Base-by-base conservation (phyloP, 2,113 vertebrate species). In the Lasiurus borealis region DNA sequence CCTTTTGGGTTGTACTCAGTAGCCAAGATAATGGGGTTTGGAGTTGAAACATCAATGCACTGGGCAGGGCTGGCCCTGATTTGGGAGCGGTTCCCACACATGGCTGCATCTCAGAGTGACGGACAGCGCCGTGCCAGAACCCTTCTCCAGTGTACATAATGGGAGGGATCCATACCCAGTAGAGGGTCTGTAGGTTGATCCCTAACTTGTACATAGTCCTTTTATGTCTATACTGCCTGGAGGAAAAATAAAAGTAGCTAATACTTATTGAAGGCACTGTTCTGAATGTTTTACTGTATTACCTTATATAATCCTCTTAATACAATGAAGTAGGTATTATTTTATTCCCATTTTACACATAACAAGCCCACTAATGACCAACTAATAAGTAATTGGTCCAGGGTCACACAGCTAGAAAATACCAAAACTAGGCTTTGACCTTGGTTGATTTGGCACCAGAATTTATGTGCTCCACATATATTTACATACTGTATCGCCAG, bases 211-310 rank as follows among this genome's bases (percentile, higher is more conserved):
- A 10, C 16, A 82, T 36, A 13, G 0, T 36, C 68, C 40, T 72
- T 75, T 59, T 73, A 3, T 57, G 34, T 72, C 34, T 72, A 0
- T 77, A 31, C 46, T 89, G 48, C 52, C 78, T 73, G 1, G 40
- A 91, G 50, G 21, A 87, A 92, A 86, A 72, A 77, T 18, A 40
- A 90, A 96, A 69, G 68, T 68, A 93, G 15, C 73, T 72, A 75
- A 92, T 88, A 84, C 29, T 86, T 52, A 52, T 3, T 78, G 52
- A 94, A 87, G 34, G 15, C 44, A 80, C 71, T 76, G 29, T 76
- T 71, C 72, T 91, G 82, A 96, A 85, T 93, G 36, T 44, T 88
- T 88, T 71, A n/a, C 7, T 59, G 10, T 85, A 66, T 54, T 95
- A 44, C 27, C 5, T 36, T 64, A 87, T n/a, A 21, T 91, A 89